phyloP scores from a whole-genome alignment of 2,888 invertebrate species.

The Dilophus febrilis region DNA sequence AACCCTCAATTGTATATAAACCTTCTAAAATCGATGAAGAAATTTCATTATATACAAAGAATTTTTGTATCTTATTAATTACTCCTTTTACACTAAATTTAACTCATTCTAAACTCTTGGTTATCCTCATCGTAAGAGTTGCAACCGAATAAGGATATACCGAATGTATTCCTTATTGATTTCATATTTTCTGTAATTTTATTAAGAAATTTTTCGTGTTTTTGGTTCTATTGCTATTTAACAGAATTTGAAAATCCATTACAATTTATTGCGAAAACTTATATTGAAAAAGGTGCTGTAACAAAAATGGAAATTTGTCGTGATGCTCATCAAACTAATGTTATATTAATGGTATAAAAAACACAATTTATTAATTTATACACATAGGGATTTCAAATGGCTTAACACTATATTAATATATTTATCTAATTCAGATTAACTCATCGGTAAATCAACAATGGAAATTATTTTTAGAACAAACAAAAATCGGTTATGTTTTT shows the following conservation, averaged over 20 bases:
- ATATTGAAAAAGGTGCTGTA: slow-evolving; percentile 20
- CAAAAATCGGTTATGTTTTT: slow-evolving; percentile 56
- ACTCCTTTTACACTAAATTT: too few relatives aligned
- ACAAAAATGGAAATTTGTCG: slow-evolving; percentile 37
- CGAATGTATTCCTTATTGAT: neutral
- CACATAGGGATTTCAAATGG: too few relatives aligned
- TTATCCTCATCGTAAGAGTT: too few relatives aligned
- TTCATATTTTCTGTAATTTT: neutral
- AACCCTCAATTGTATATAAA: too few relatives aligned
- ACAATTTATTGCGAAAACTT: slow-evolving; percentile 30
- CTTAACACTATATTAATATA: too few relatives aligned
- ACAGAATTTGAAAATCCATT: slow-evolving; percentile 25
- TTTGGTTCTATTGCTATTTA: neutral
- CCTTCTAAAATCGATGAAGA: too few relatives aligned
- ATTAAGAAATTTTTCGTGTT: neutral
- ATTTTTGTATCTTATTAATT: too few relatives aligned
- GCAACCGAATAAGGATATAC: too few relatives aligned
- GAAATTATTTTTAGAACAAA: slow-evolving; percentile 65
- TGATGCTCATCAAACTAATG: slow-evolving; percentile 42
- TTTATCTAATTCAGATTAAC: slow-evolving; percentile 42
- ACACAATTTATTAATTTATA: too few relatives aligned
- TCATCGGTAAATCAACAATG: slow-evolving; percentile 59
- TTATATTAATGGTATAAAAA: slow-evolving; percentile 34
- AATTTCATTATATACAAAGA: too few relatives aligned
- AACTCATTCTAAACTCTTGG: too few relatives aligned